phyloP scores from a whole-genome alignment of 2,113 vertebrate species.

The Sapajus apella region DNA sequence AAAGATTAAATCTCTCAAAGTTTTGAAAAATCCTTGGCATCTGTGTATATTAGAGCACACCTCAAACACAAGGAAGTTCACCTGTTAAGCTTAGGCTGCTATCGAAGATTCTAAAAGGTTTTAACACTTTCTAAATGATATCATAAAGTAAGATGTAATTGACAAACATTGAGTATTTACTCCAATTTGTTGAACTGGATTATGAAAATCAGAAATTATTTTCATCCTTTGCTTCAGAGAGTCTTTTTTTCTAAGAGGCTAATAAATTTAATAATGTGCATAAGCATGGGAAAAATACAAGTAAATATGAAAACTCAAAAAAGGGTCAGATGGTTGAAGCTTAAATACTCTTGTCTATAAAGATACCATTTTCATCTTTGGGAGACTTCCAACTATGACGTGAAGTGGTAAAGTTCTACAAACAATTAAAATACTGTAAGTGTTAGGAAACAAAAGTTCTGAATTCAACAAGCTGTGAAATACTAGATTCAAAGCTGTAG shows the following conservation, averaged over 20 bases:
- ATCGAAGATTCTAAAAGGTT: too few species aligned
- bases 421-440: background rate
- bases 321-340: background rate
- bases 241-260: background rate
- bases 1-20: background rate
- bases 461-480: background rate
- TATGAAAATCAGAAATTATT: background rate
- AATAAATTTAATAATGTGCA: background rate
- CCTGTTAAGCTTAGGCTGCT: too few species aligned
- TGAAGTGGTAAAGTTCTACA: background rate
- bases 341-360: background rate
- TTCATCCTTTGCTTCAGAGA: background rate
- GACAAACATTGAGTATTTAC: too few species aligned
- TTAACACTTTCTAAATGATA: too few species aligned
- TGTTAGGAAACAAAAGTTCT: background rate
- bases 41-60: too few species aligned
- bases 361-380: background rate
- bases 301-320: background rate
- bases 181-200: background rate
- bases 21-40: too few species aligned
- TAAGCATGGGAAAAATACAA: background rate
- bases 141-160: too few species aligned
- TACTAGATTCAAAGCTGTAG: background rate
- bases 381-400: background rate
- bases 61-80: too few species aligned